Evolutionary conservation across 2,888 invertebrate species (phyloP).

Genomic region (Pollenia amentaria): DNA sequence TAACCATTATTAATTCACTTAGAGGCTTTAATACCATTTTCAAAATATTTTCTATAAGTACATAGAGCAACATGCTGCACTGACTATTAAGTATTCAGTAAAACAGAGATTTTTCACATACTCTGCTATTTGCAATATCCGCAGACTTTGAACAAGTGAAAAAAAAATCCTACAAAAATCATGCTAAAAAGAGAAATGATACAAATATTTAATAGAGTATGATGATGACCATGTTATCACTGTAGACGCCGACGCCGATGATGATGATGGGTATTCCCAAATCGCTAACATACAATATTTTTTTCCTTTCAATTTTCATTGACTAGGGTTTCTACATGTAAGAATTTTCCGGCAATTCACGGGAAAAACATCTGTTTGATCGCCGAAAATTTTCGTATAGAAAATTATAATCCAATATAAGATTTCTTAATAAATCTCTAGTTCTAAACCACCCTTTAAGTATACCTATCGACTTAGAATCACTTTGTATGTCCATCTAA

Average conservation of each 20-base stretch:
- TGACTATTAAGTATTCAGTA: background rate
- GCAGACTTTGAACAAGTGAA: conserved; percentile 81
- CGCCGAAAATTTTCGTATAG: no score
- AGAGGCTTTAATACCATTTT: background rate
- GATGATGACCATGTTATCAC: conserved; percentile 46
- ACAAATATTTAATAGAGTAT: conserved; percentile 46
- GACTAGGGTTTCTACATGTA: background rate
- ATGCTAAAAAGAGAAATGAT: conserved; percentile 20
- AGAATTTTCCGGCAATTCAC: no score
- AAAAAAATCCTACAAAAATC: conserved; percentile 76
- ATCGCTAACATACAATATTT: background rate
- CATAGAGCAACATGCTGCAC: background rate
- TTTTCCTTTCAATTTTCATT: background rate
- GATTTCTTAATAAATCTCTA: no score
- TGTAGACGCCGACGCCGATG: background rate
- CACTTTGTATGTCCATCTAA: no score
- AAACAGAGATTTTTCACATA: conserved; percentile 8
- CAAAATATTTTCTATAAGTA: conserved; percentile 17
- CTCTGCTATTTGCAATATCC: conserved; percentile 69
- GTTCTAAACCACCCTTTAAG: no score
- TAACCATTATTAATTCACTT: conserved; percentile 22
- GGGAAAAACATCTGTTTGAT: no score
- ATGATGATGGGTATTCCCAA: conserved; percentile 26
- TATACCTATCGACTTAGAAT: no score
- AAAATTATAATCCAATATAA: no score